These are phyloP conservation scores for Amblyteles armatorius DNA, from an alignment of 2,888 invertebrate genomes.

Conservation along the genomic window DNA sequence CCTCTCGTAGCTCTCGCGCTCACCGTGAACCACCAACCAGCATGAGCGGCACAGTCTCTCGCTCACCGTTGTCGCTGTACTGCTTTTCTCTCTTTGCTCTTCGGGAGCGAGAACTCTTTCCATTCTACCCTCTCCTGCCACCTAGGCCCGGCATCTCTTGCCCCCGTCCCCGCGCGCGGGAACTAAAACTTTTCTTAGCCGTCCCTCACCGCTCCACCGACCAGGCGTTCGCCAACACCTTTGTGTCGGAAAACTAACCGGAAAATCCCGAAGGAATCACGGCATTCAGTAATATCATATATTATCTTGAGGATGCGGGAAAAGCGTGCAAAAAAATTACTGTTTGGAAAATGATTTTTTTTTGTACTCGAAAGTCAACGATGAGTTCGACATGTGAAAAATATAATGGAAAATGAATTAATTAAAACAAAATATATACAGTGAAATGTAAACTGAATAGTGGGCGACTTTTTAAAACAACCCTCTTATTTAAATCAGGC, in stretches of 20 bases:
- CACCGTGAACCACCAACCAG: constrained; percentile 54
- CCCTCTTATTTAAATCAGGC: not conserved
- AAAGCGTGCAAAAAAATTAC: constrained; percentile 11
- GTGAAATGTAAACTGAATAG: not conserved
- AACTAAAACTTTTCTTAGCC: constrained; percentile 64
- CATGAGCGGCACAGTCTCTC: constrained; percentile 57
- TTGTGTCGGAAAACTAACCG: constrained; percentile 44
- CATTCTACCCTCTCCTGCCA: constrained; percentile 65
- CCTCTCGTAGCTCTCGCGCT: constrained; percentile 77
- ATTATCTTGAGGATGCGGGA: constrained; percentile 21
- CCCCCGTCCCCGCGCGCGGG: constrained; percentile 47
- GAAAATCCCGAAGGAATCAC: constrained; percentile 43
- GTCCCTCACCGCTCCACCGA: constrained; percentile 51
- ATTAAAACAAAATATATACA: not conserved
- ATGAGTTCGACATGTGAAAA: not conserved
- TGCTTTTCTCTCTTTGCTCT: constrained; percentile 71
- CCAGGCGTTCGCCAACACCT: constrained; percentile 27
- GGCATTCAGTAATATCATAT: constrained; percentile 47
- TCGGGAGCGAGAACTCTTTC: constrained; percentile 75
- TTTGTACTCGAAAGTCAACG: not conserved
- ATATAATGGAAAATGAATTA: not conserved
- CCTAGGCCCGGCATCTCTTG: constrained; percentile 49
- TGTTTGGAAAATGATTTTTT: not conserved
- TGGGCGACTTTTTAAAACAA: not conserved
- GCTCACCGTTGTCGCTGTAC: constrained; percentile 56